Evolutionary conservation across 2,113 vertebrate species (phyloP).

Genomic region (Tupaia chinensis): DNA sequence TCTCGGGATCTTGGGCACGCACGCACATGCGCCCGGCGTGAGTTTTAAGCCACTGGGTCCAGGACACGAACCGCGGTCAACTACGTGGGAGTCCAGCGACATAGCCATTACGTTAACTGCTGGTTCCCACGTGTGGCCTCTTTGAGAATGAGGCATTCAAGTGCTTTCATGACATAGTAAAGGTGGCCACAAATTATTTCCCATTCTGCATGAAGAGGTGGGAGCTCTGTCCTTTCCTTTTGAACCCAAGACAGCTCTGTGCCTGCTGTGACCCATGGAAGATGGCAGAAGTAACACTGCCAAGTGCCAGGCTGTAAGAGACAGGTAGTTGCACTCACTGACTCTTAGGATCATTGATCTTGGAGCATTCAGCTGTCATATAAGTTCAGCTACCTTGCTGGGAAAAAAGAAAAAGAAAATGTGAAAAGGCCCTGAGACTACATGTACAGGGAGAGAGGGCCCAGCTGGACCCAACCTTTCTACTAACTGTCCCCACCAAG

Average conservation of each 20-base stretch:
- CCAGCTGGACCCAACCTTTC: background rate
- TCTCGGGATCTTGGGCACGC: too few species aligned
- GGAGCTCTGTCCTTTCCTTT: background rate
- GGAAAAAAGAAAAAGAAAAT: background rate
- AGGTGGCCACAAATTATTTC: background rate
- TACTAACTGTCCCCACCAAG: background rate
- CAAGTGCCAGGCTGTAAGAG: background rate
- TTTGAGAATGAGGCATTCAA: background rate
- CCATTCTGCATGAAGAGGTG: background rate
- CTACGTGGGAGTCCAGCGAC: too few species aligned
- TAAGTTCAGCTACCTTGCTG: background rate
- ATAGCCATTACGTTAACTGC: too few species aligned
- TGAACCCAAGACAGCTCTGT: background rate
- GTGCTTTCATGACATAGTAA: background rate
- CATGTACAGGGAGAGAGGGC: background rate
- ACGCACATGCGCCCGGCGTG: too few species aligned
- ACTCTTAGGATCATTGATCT: background rate
- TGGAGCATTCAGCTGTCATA: background rate
- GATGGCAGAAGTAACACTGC: slow-evolving; percentile 2
- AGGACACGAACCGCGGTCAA: too few species aligned
- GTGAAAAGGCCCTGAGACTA: background rate
- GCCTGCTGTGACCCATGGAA: background rate
- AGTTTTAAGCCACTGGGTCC: too few species aligned
- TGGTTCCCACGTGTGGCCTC: background rate
- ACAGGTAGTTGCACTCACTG: background rate